These are phyloP conservation scores for Lycorma delicatula DNA, from an alignment of 1,140 invertebrate genomes.

Conservation along the genomic window DNA sequence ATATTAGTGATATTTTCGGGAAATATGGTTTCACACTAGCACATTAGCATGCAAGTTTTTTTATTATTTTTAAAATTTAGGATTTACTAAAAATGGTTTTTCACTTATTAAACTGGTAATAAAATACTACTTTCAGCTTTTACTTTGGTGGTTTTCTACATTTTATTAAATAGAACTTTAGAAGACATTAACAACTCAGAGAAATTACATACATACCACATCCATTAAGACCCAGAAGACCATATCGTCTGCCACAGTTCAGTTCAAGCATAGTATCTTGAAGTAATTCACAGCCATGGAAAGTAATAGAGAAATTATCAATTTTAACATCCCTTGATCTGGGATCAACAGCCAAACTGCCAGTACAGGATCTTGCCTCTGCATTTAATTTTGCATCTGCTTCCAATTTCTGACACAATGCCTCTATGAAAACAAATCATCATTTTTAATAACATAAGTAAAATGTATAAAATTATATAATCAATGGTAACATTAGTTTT, in stretches of 20 bases:
- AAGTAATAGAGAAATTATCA: slow-evolving; percentile 94
- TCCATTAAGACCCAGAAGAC: slow-evolving; percentile 92
- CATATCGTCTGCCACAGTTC: slow-evolving; percentile 94
- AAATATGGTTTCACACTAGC: no score
- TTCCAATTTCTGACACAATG: slow-evolving; percentile 79
- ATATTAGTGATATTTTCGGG: no score
- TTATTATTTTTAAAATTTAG: no score
- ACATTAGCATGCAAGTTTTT: no score
- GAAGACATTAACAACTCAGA: background rate
- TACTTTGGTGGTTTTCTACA: no score
- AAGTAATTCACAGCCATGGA: slow-evolving; percentile 92
- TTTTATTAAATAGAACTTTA: slow-evolving; percentile 1
- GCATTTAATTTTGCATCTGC: slow-evolving; percentile 84
- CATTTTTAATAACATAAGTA: no score
- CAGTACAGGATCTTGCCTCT: slow-evolving; percentile 88
- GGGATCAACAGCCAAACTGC: slow-evolving; percentile 88
- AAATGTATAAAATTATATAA: no score
- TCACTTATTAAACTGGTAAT: no score
- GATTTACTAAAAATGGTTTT: no score
- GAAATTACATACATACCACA: slow-evolving; percentile 57
- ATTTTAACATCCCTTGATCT: slow-evolving; percentile 95
- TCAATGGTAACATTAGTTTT: no score
- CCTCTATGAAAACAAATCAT: slow-evolving; percentile 54
- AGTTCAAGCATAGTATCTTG: slow-evolving; percentile 94
- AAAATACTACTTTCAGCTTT: no score